A percentile compares a stretch with the other conserved stretches of the same genome.
These are phyloP conservation scores for Chaunax sp. DNA, from an alignment of 2,797 vertebrate species.

Conservation along the genomic window DNA sequence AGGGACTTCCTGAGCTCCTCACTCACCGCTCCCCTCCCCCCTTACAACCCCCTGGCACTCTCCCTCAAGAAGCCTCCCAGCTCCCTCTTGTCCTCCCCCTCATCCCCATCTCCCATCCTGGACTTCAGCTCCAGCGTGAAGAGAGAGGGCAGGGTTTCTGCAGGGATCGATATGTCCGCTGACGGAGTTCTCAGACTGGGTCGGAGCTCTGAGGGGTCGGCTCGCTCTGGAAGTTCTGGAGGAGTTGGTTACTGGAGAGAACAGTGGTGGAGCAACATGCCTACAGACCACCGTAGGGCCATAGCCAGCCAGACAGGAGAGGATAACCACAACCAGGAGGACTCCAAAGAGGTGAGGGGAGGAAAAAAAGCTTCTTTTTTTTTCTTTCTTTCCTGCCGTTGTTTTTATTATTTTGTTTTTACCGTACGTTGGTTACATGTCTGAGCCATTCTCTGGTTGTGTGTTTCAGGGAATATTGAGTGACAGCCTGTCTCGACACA, in stretches of 20 bases:
- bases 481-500: slow-evolving; percentile 93
- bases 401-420: slow-evolving; percentile 11
- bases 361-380: not conserved
- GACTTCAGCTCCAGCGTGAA: slow-evolving; percentile 89
- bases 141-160: slow-evolving; percentile 85
- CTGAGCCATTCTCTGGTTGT: slow-evolving; percentile 39
- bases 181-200: slow-evolving; percentile 86
- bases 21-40: slow-evolving; percentile 83
- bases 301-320: slow-evolving; percentile 82
- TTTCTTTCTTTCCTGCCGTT: not conserved
- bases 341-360: slow-evolving; percentile 81
- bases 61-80: slow-evolving; percentile 91
- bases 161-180: slow-evolving; percentile 82
- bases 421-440: slow-evolving; percentile 17
- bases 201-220: slow-evolving; percentile 68
- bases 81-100: slow-evolving; percentile 82
- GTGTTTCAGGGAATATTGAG: slow-evolving; percentile 91
- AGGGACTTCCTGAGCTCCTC: slow-evolving; percentile 80
- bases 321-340: slow-evolving; percentile 82
- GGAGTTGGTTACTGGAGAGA: slow-evolving; percentile 92
- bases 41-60: slow-evolving; percentile 90
- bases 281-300: slow-evolving; percentile 85
- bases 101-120: slow-evolving; percentile 83
- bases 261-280: slow-evolving; percentile 93
- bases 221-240: slow-evolving; percentile 77